phyloP scores from a whole-genome alignment of 2,797 vertebrate genomes.

The Galago senegalensis region DNA sequence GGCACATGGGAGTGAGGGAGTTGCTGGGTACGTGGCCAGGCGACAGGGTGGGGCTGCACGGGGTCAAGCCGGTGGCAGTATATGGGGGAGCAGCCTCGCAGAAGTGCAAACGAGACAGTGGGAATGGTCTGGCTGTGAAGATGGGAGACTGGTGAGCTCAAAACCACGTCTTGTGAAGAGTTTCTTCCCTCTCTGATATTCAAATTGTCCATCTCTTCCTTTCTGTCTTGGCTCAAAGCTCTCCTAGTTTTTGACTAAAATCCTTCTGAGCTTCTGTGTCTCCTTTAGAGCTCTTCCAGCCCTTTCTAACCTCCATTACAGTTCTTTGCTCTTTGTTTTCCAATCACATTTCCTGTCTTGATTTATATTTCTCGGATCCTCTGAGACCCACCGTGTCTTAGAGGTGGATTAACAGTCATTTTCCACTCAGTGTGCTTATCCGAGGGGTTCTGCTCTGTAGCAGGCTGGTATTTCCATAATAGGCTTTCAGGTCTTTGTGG shows the following conservation, averaged over 20 bases:
- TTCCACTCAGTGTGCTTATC: not conserved
- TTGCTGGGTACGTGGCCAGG: not conserved
- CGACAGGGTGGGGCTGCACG: not conserved
- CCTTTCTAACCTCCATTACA: not conserved
- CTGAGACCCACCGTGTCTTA: slow-evolving; percentile 10
- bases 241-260: not conserved
- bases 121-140: not conserved
- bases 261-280: not conserved
- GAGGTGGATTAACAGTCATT: not conserved
- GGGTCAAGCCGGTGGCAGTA: not conserved
- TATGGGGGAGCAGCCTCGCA: not conserved
- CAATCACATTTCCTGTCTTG: not conserved
- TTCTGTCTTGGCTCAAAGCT: not conserved
- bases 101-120: not conserved
- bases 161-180: not conserved
- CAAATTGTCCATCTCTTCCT: not conserved
- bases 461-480: not conserved
- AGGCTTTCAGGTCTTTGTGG: not conserved
- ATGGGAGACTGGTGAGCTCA: not conserved
- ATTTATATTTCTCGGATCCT: slow-evolving; percentile 15
- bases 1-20: not conserved
- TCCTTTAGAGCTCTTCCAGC: not conserved
- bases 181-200: not conserved
- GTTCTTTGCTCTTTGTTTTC: slow-evolving; percentile 22
- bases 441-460: not conserved